Base-by-base conservation (phyloP, 1,140 invertebrate species). In the Triops cancriformis region DNA sequence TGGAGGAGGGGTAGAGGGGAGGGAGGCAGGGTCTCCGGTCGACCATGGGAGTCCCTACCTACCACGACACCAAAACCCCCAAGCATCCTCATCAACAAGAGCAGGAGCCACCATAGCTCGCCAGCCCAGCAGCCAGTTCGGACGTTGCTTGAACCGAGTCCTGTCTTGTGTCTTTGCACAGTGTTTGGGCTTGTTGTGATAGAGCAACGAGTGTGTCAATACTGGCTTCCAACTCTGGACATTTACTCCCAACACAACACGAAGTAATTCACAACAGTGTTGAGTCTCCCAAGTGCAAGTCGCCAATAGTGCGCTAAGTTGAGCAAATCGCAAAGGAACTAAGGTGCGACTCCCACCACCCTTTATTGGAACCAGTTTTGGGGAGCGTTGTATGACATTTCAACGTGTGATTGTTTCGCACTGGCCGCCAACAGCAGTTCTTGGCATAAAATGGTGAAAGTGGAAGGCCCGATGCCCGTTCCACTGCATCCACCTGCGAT, bases 401-500 rank as follows among this genome's bases (percentile, higher is more conserved):
- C 31, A 37, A 37, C 2, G 31, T 37, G 31, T 37, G 31, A 37
- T 37, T 37, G 31, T 37, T 64, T 23, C 51, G 51, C 51, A 23
- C 51, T 64, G 51, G 51, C 51, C 51, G 18, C 51, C 23, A 64
- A 64, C 73, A 74, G 23, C n/a, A 77, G 23, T 37, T 64, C 26
- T 37, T 51, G 1, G 41, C 41, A 73, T 45, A 81, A 80, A 75
- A 81, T 81, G 81, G 81, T 81, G 76, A 81, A 81, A 75, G 73
- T 81, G 18, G 81, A 81, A 75, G 80, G 79, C 43, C 75, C 78
- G 27, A 51, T 78, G 51, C 27, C 72, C 45, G 23, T 75, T 23
- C 42, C 42, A 78, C 78, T 85, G 80, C 85, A 88, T 80, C 85
- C 84, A 51, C 86, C 87, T 6, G 88, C 88, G 82, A 82, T 83